Conservation (phyloP, 2,888 invertebrate genomes). For the Habrosyne pyritoides region DNA sequence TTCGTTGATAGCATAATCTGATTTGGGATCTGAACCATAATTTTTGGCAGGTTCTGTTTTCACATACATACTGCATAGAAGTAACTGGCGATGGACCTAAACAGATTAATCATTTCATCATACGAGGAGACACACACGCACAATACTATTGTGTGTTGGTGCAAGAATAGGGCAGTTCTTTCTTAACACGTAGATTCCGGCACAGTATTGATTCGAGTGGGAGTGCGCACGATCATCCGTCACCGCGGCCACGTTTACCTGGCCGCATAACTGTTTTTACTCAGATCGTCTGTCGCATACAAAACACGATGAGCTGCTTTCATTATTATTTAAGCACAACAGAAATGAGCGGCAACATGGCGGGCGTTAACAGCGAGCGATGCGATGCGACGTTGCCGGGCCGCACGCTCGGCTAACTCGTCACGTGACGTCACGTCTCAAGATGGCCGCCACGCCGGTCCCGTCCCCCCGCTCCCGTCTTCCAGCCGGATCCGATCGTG, state of each 20-base stretch:
- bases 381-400: conserved; percentile 73
- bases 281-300: conserved; percentile 67
- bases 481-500: conserved; percentile 76
- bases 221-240: conserved; percentile 32
- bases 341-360: conserved; percentile 70
- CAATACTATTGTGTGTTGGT: neutral
- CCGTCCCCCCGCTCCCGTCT: conserved; percentile 66
- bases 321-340: conserved; percentile 76
- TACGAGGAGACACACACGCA: too few relatives aligned
- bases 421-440: conserved; percentile 84
- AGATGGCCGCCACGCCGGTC: conserved; percentile 81
- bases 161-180: too few relatives aligned
- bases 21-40: neutral
- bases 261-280: conserved; percentile 78
- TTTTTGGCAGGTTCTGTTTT: too few relatives aligned
- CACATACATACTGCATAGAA: too few relatives aligned
- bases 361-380: conserved; percentile 31
- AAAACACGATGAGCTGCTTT: conserved; percentile 69
- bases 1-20: neutral
- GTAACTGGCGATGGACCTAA: too few relatives aligned
- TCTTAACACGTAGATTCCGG: neutral
- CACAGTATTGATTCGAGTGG: neutral
- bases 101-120: too few relatives aligned
- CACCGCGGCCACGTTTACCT: conserved; percentile 62
- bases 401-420: conserved; percentile 78